Evolutionary conservation across 2,888 invertebrate genomes (phyloP).

Genomic region (Eupithecia centaureata): DNA sequence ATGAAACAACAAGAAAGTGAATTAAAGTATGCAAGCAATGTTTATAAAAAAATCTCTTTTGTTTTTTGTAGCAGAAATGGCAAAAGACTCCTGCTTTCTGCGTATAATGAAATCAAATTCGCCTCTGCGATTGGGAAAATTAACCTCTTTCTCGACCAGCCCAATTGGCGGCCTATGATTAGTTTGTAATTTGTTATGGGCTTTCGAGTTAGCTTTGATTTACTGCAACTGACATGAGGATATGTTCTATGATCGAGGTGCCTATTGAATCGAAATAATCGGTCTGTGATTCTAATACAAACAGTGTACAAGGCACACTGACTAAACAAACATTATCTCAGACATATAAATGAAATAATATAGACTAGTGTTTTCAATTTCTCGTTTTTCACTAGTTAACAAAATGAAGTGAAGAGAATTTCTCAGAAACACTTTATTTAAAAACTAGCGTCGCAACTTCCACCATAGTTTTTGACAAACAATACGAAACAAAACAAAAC

Average conservation of each 20-base stretch:
- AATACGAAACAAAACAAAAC: too few relatives aligned
- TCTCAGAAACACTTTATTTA: too few relatives aligned
- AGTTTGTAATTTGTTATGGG: slow-evolving; percentile 66
- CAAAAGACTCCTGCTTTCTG: slow-evolving; percentile 2
- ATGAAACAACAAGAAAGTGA: background rate
- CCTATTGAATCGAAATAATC: background rate
- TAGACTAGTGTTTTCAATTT: too few relatives aligned
- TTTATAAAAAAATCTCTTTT: too few relatives aligned
- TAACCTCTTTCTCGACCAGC: slow-evolving; percentile 74
- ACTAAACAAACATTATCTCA: too few relatives aligned
- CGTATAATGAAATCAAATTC: slow-evolving; percentile 41
- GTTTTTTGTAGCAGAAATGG: background rate
- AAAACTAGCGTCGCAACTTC: too few relatives aligned
- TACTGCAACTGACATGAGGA: slow-evolving; percentile 16
- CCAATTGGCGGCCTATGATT: slow-evolving; percentile 76
- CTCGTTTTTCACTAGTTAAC: too few relatives aligned
- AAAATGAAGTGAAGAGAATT: too few relatives aligned
- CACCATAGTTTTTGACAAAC: too few relatives aligned
- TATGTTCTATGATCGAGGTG: background rate
- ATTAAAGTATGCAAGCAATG: background rate
- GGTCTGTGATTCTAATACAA: background rate
- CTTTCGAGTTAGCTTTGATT: slow-evolving; percentile 40
- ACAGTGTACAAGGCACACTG: too few relatives aligned
- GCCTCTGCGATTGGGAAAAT: slow-evolving; percentile 73
- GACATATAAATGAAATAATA: too few relatives aligned